phyloP scores from a whole-genome alignment of 2,888 invertebrate genomes.

The Pseudococcus longispinus region DNA sequence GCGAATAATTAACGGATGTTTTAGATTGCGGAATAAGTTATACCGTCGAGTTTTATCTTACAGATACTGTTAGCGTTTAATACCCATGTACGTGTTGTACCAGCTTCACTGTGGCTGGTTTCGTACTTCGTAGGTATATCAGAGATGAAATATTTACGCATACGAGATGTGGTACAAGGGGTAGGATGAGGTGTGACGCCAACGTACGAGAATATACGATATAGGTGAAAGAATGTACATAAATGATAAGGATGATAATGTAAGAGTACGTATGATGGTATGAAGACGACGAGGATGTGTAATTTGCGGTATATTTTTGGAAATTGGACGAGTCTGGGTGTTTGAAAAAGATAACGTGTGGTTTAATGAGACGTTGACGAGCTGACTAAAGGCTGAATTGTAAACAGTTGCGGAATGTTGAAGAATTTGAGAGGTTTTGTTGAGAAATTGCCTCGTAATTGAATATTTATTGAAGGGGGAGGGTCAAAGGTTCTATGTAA shows the following conservation, averaged over 20 bases:
- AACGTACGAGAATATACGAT: background rate
- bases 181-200: background rate
- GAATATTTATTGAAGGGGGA: too few relatives aligned
- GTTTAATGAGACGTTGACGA: background rate
- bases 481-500: too few relatives aligned
- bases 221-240: background rate
- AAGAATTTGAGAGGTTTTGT: too few relatives aligned
- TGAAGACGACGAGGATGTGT: background rate
- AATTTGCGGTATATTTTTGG: conserved; percentile 2
- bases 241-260: background rate
- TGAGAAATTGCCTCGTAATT: too few relatives aligned
- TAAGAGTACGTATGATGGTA: background rate
- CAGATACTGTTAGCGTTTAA: background rate
- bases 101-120: background rate
- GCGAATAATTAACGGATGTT: conserved; percentile 42
- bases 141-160: background rate
- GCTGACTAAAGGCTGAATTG: background rate
- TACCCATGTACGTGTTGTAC: background rate
- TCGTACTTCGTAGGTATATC: background rate
- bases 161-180: background rate
- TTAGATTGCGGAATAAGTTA: background rate
- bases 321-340: background rate
- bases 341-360: background rate
- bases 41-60: background rate
- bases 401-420: too few relatives aligned